Conservation (phyloP, 2,113 vertebrate genomes). For the Glareola pratincola region DNA sequence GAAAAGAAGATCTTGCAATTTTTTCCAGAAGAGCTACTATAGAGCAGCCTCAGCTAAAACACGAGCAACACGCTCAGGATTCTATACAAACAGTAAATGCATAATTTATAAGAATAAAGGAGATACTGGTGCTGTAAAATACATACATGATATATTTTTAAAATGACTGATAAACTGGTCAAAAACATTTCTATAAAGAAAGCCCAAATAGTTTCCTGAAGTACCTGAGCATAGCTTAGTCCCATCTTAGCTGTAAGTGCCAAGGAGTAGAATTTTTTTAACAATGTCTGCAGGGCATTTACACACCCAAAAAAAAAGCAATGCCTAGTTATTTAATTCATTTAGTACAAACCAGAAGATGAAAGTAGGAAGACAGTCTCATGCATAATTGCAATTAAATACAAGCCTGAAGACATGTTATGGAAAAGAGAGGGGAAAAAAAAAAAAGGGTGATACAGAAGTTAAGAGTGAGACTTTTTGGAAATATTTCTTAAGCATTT, state of each 20-base stretch:
- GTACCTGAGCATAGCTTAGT: not conserved
- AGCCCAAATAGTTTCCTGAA: not conserved
- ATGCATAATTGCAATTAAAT: not conserved
- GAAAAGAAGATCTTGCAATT: not conserved
- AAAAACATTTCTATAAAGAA: not conserved
- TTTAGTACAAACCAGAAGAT: not conserved
- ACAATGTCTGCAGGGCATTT: not conserved
- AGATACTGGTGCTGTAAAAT: not conserved
- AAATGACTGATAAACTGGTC: not conserved
- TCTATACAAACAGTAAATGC: not conserved
- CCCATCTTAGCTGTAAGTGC: not conserved
- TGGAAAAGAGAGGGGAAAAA: not conserved
- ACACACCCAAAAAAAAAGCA: not conserved
- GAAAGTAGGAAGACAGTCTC: not conserved
- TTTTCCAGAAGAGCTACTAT: not conserved
- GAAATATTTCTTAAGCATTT: not conserved
- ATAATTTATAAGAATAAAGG: not conserved
- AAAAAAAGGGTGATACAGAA: not conserved
- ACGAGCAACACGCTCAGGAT: not conserved
- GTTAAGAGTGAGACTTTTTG: not conserved
- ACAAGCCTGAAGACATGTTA: not conserved
- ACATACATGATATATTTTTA: not conserved
- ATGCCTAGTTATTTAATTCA: not conserved
- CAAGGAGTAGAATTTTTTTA: not conserved
- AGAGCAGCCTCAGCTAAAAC: not conserved